Evolutionary conservation across 92 coral and sea anemone genomes (phyloP), one percentile per base, ranked within the genome.

Genomic region (Porites rus): DNA sequence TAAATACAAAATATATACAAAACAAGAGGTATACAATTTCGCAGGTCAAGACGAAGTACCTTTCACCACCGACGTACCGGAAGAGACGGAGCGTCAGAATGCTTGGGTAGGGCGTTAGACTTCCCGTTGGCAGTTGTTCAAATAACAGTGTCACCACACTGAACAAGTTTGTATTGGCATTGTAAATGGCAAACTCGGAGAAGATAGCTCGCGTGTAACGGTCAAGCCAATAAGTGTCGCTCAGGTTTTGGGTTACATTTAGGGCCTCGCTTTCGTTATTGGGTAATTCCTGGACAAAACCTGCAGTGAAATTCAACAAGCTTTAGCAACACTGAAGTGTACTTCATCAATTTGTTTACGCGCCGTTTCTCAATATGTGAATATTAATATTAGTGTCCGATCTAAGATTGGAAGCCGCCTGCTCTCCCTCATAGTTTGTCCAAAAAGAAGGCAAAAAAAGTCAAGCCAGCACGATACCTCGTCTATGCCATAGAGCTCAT

Each of bases 11-110:
- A 79, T 87, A 90, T 19, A 86, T 61, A 13, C 93, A 79, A 85
- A 94, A 96, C 21, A 77, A 51, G 59, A 96, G 85, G 83, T 94
- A 96, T 21, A 84, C 81, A 28, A 96, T 60, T 65, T 96, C 98
- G 68, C 96, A 91, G 4, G 88, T 87, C 88, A 92, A 52, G 64
- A 96, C 96, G 53, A 96, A 93, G 92, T 76, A 92, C 94, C 86
- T 94, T 54, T 96, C 98, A n/a, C 94, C 97, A 2, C 96, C 94
- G 21, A 89, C 92, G 74, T 96, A 96, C 9, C 98, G 98, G 82
- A 90, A 96, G 56, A 96, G 93, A 19, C 94, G 95, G 22, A 93
- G 92, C 22, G 98, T 94, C 56, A 93, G 89, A 65, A 96, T 93
- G 81, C 94, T 92, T 25, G 98, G 98, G 74, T 93, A 94, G 10